These are phyloP conservation scores for Lissocephala sabroskyi DNA, from an alignment of 2,888 invertebrate species.

Conservation along the genomic window DNA sequence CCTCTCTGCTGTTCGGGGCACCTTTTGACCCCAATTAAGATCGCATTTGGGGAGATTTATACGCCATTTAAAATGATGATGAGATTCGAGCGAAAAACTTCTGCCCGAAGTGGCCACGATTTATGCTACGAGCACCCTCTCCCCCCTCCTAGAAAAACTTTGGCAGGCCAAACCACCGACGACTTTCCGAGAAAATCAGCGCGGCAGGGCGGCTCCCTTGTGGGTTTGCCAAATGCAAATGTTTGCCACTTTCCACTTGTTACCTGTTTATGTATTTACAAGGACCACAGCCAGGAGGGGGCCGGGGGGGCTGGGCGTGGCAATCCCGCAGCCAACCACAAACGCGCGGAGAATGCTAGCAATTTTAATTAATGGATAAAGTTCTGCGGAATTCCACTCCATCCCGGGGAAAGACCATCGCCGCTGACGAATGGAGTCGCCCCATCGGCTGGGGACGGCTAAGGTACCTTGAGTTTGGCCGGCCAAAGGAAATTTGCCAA, in stretches of 20 bases:
- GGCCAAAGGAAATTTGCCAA: too few relatives aligned
- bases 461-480: too few relatives aligned
- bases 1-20: too few relatives aligned
- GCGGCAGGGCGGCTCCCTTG: too few relatives aligned
- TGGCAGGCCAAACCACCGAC: too few relatives aligned
- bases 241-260: conserved; percentile 29
- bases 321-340: conserved; percentile 44
- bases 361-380: conserved; percentile 72
- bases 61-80: conserved; percentile 46
- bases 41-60: conserved; percentile 45
- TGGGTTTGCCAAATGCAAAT: conserved; percentile 51
- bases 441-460: too few relatives aligned
- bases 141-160: too few relatives aligned
- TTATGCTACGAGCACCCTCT: too few relatives aligned
- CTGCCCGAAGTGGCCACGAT: conserved; percentile 43
- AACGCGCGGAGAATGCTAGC: conserved; percentile 47
- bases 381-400: conserved; percentile 55
- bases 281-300: background rate
- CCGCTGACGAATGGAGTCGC: too few relatives aligned
- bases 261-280: conserved; percentile 60
- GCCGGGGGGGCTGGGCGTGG: conserved; percentile 6
- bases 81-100: conserved; percentile 36
- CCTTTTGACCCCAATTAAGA: conserved; percentile 31
- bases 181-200: conserved; percentile 3
- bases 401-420: too few relatives aligned